Base-by-base conservation (phyloP, 92 coral and sea anemone species). In the Pocillopora meandrina region DNA sequence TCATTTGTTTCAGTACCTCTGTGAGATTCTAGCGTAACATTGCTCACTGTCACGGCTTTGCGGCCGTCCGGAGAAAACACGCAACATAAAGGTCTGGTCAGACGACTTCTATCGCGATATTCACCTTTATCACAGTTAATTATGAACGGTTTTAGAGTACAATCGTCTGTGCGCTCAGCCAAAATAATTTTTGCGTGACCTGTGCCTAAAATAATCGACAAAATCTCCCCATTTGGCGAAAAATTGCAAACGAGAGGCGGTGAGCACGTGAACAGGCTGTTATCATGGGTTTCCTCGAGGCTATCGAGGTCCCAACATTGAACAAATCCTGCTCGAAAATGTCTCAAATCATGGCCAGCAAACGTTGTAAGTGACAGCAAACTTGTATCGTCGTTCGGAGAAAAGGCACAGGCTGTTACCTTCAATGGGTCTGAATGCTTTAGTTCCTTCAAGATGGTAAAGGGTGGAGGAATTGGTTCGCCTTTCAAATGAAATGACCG, bases 241-340 rank as follows among this genome's bases (percentile, higher is more conserved):
- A 95, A 76, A 57, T 91, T 88, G 58, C 94, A 89, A 69, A 82
- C 87, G 3, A 97, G 92, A 60, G 89, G 89, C 12, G 97, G 97
- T n/a, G 98, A 91, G 69, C 93, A 95, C 0, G 98, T 95, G 81
- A 95, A 95, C 61, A 91, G 84, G 52, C 95, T 93, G 66, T 94
- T 93, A 33, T 95, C 97, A 34, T 90, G 92, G 1, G 79, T 87
- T 14, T 90, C 89, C 34, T 84, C 90, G 19, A 42, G 60, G 62
- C 56, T 69, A 12, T 87, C 81, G 2, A 77, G 42, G 65, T 85
- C 77, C 98, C 98, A 93, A 36, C 92, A 86, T 61, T 95, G 95
- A 1, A 95, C 92, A 66, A 90, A 95, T 26, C 98, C 98, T 5
- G 97, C 97, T 76, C 93, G 88, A 20, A 94, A 90, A 21, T 86